Base-by-base conservation (phyloP, 2,888 invertebrate genomes). In the Tetragonisca angustula region DNA sequence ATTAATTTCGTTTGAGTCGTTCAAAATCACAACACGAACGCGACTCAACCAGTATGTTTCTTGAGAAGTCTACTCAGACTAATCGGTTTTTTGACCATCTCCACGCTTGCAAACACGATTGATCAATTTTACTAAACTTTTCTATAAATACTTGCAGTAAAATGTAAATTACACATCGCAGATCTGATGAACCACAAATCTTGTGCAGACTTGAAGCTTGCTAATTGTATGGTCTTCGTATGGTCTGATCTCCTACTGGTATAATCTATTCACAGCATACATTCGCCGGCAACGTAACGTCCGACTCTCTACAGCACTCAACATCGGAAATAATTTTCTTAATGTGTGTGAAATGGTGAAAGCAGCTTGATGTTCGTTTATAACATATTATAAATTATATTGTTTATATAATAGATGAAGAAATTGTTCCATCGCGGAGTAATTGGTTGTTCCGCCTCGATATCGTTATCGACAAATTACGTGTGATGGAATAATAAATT, bases 261-360 rank as follows among this genome's bases (percentile, higher is more conserved):
- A 71, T 67, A 65, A 84, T 79, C 73, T 17, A 59, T 78, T 78
- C 65, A 5, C 73, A 70, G 59, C 69, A 62, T 62, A 56, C 52
- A 61, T 65, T 72, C 27, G 24, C 21, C 13, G 49, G 52, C 69
- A 54, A 70, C 69, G 69, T 56, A 69, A 79, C 24, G 32, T 59
- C n/a, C 32, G 19, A 36, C 32, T 59, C 56, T n/a, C 70, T 52
- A 74, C 76, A 69, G 4, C 27, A 59, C 19, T 15, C 32, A 11
- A 54, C 56, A 59, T 76, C 62, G 68, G 65, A 67, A 80, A 71
- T 54, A 62, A 54, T 72, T 52, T 59, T 43, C 43, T 56, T 70
- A 59, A 74, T 52, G 72, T 32, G 71, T 17, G 54, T 6, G 56
- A 68, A 72, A 62, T 79, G 24, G 68, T 32, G 79, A 79, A 79